phyloP scores from a whole-genome alignment of 2,113 vertebrate species.

The Cyprinodon variegatus region DNA sequence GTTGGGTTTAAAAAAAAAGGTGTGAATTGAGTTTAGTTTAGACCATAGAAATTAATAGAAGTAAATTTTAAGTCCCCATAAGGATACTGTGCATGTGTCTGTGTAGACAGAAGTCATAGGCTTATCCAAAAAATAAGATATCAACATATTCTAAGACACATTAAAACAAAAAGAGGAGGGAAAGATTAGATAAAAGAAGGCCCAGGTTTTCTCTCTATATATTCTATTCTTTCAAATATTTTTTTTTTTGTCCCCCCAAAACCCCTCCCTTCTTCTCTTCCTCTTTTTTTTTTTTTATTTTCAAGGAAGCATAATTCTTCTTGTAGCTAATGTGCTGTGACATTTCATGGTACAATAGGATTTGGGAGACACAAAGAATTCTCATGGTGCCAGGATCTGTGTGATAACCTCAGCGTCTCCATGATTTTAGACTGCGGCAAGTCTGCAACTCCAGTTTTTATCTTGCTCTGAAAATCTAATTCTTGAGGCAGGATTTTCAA shows the following conservation, averaged over 20 bases:
- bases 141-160: slow-evolving; percentile 45
- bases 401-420: slow-evolving; percentile 68
- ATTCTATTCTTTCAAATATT: neutral
- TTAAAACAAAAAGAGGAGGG: slow-evolving; percentile 16
- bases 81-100: neutral
- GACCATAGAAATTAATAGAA: too few relatives aligned
- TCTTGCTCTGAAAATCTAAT: slow-evolving; percentile 61
- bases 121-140: slow-evolving; percentile 59
- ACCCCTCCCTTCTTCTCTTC: slow-evolving; percentile 30
- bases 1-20: too few relatives aligned
- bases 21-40: too few relatives aligned
- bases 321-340: slow-evolving; percentile 76
- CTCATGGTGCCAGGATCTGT: slow-evolving; percentile 56
- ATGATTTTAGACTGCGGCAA: slow-evolving; percentile 54
- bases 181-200: neutral
- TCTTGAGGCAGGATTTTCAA: slow-evolving; percentile 44
- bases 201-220: neutral
- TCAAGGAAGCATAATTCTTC: slow-evolving; percentile 74
- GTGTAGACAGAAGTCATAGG: slow-evolving; percentile 52
- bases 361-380: slow-evolving; percentile 71
- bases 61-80: too few relatives aligned
- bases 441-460: slow-evolving; percentile 44
- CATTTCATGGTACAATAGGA: slow-evolving; percentile 76
- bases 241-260: neutral
- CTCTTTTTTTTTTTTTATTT: slow-evolving; percentile 53